phyloP scores from a whole-genome alignment of 2,797 vertebrate genomes.

The Pantherophis vulpinus region DNA sequence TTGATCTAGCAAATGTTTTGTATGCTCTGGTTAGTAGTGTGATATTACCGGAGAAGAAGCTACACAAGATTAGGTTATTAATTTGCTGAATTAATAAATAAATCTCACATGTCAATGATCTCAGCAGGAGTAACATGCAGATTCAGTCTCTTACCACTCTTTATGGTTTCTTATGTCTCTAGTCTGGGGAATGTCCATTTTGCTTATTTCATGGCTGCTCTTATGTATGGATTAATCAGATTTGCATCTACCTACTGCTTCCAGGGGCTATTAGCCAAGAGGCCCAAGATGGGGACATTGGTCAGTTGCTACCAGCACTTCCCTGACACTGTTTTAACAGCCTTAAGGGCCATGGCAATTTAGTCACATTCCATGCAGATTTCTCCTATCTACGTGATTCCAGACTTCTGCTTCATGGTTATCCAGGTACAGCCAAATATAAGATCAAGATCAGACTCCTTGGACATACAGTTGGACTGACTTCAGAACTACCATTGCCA shows the following conservation, averaged over 20 bases:
- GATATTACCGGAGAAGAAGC: no score
- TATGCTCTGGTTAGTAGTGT: no score
- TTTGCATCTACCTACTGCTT: not conserved
- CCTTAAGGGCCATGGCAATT: not conserved
- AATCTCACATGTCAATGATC: not conserved
- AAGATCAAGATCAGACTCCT: not conserved
- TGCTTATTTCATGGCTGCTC: not conserved
- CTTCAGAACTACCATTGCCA: not conserved
- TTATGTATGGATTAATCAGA: not conserved
- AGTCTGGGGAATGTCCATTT: not conserved
- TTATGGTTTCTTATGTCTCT: not conserved
- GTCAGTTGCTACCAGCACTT: not conserved
- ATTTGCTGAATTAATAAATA: no score
- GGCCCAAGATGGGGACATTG: not conserved
- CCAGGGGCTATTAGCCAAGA: not conserved
- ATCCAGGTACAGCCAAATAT: not conserved
- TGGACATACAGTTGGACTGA: no score
- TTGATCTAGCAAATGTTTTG: no score
- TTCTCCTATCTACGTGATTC: not conserved
- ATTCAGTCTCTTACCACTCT: not conserved
- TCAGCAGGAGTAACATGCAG: not conserved
- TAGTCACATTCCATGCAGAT: not conserved
- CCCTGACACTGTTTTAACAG: not conserved
- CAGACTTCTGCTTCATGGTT: not conserved
- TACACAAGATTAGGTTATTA: no score